Evolutionary conservation across 2,113 vertebrate species (phyloP), one percentile per base, ranked within the genome.

Genomic region (Podiceps cristatus): DNA sequence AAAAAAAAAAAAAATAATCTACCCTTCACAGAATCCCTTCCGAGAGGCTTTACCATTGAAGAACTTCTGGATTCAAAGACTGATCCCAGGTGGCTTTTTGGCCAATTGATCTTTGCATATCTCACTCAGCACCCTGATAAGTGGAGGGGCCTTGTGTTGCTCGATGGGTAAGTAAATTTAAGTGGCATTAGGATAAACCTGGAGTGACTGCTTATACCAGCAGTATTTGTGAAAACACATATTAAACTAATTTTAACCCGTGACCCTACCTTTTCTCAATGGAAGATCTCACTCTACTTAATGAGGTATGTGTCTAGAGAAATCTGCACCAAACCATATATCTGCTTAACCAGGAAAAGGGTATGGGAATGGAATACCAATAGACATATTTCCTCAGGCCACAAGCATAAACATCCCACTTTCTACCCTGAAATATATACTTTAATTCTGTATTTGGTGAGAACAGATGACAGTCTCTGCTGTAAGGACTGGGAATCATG

Each of bases 391-490:
- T 84, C 58, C 76, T 80, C 45, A 50, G 50, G 50, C 35, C 31
- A 80, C 17, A 66, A 25, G 17, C 28, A 62, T 69, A 86, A 68
- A 58, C 67, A 88, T 59, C 63, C 50, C 50, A 74, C 64, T 81
- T 22, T 14, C 18, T 71, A 79, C 11, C 13, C 63, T 88, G 63
- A 83, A 96, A 92, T 93, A 77, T 10, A 55, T 29, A 40, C 6
- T 91, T 89, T 77, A 85, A 69, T 73, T 92, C 59, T 62, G 24
- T 78, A 47, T 76, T 73, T 93, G 68, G 37, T 80, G n/a, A 94
- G 69, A 67, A 77, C 64, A 95, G 72, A 80, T 13, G 44, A 87
- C 52, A 66, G 25, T 28, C 28, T 63, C 25, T 80, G 72, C 50
- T 60, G 10, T 52, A 92, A 85, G 66, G 33, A 59, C 53, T 76